A percentile compares a stretch with the other conserved stretches of the same genome.
These are phyloP conservation scores for Steinernema scapterisci DNA, from an alignment of 2,888 invertebrate species.

Conservation along the genomic window DNA sequence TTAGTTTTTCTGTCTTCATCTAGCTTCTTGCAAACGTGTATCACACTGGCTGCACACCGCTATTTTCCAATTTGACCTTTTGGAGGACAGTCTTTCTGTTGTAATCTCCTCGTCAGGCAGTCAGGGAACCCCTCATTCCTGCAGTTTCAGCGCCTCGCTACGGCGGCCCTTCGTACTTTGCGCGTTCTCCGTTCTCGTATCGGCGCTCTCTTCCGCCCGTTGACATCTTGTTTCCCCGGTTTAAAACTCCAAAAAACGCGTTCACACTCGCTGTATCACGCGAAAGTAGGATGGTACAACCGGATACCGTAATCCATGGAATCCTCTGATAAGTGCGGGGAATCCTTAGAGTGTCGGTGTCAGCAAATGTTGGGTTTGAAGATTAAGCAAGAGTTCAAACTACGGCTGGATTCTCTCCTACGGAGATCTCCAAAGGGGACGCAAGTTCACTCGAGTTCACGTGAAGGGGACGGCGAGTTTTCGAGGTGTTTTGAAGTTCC, in stretches of 20 bases:
- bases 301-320: not conserved
- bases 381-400: not conserved
- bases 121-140: no score
- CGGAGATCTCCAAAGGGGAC: no score
- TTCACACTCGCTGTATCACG: no score
- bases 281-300: not conserved
- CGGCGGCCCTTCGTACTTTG: slow-evolving; percentile 6
- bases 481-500: no score
- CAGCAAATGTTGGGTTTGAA: not conserved
- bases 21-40: no score
- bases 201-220: not conserved
- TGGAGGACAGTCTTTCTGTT: no score
- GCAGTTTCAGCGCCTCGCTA: not conserved
- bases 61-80: no score
- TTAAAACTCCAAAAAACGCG: not conserved
- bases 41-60: no score
- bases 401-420: no score
- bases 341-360: not conserved
- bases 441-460: no score
- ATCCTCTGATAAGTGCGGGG: not conserved
- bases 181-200: not conserved
- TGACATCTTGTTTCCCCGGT: slow-evolving; percentile 21
- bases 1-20: no score
- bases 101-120: no score
- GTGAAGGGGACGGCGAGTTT: not conserved